Base-by-base conservation (phyloP, 2,888 invertebrate species). In the Drosophila acutilabella region DNA sequence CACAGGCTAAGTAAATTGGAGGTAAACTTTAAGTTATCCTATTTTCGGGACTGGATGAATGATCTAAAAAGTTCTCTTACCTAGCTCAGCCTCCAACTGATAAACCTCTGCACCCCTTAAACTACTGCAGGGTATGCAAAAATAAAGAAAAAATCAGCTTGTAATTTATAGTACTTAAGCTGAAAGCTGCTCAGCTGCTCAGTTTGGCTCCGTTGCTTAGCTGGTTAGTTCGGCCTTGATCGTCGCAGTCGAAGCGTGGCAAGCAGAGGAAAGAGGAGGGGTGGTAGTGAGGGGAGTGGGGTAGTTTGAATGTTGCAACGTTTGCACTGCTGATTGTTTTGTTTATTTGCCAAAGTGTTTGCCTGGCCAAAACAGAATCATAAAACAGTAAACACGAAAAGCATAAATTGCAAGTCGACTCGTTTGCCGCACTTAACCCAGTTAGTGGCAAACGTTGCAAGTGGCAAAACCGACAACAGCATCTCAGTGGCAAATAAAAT, bases 281-380 rank as follows among this genome's bases (percentile, higher is more conserved):
- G 2, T 5, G 56, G 33, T n/a, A 16, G 2, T 1, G 18, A 54
- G 57, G 10, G 26, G 7, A 13, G 11, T 4, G 36, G 13, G 36
- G 36, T 36, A 8, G 50, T 30, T 38, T 52, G 77, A 74, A 81
- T 86, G 86, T 88, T 86, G 88, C 89, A 81, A 81, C 78, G 64
- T 88, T 81, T 88, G 84, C 73, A 83, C 73, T 86, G 80, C 81
- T 89, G 85, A 74, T 74, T 74, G 74, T 79, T 76, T 80, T 76
- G 75, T 76, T 80, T 82, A 75, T 73, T 86, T 74, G 84, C 42
- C 58, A 66, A 62, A 65, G 62, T 74, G 60, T 65, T 74, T 74
- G 70, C 52, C 65, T 54, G 51, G 58, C 11, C 64, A 64, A 51
- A 75, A 65, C 76, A 80, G 47, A 76, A 80, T 80, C 75, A 80